Conservation (phyloP, 2,888 invertebrate genomes). For the Amphipyra tragopoginis region DNA sequence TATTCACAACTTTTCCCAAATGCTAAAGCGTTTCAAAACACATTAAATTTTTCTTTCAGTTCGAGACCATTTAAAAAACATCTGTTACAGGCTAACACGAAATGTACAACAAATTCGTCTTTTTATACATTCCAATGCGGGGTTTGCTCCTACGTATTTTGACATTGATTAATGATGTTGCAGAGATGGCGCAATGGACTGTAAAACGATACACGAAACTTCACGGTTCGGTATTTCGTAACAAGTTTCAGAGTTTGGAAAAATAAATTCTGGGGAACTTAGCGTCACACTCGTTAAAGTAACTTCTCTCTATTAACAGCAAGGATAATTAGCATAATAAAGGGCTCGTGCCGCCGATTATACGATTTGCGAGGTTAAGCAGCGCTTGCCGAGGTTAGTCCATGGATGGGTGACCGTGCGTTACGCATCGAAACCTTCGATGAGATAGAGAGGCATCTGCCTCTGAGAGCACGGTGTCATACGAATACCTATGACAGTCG, state of each 20-base stretch:
- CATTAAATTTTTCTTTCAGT: constrained; percentile 27
- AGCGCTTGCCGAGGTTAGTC: too few species aligned
- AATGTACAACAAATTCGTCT: constrained; percentile 40
- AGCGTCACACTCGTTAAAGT: constrained; percentile 19
- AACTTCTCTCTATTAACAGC: too few species aligned
- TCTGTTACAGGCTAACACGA: constrained; percentile 21
- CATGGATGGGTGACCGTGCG: too few species aligned
- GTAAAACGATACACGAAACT: constrained; percentile 51
- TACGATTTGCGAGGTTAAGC: too few species aligned
- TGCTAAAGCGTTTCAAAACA: neutral
- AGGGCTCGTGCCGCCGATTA: too few species aligned
- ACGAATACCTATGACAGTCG: too few species aligned
- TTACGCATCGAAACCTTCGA: too few species aligned
- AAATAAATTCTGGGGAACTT: constrained; percentile 22
- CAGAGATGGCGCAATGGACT: constrained; percentile 50
- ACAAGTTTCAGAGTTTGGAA: constrained; percentile 27
- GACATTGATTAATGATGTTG: constrained; percentile 52
- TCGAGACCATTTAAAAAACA: constrained; percentile 20
- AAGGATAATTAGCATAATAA: too few species aligned
- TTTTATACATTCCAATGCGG: constrained; percentile 54
- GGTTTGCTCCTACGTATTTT: constrained; percentile 44
- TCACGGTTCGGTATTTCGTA: constrained; percentile 30
- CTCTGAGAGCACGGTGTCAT: too few species aligned
- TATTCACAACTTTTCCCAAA: neutral
- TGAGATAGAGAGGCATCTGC: too few species aligned